phyloP scores from a whole-genome alignment of 2,797 vertebrate species.

The Sebastes diaconus region DNA sequence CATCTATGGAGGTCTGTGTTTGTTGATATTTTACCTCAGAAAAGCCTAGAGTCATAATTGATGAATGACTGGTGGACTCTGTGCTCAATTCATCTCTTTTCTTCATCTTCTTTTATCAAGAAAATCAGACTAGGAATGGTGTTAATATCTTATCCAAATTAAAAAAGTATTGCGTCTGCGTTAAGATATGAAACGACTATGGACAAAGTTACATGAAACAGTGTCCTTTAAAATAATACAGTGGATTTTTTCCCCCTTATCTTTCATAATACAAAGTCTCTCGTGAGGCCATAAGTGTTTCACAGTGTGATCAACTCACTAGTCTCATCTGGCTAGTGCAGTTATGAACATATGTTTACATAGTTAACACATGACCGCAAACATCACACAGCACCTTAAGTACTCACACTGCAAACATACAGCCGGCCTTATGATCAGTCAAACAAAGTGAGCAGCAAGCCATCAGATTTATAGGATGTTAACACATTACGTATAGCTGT shows the following conservation, averaged over 20 bases:
- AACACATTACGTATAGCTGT: background rate
- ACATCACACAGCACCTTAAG: background rate
- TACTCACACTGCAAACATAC: background rate
- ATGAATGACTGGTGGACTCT: background rate
- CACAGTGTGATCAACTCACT: background rate
- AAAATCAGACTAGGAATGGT: background rate
- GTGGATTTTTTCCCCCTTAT: background rate
- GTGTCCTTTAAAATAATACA: background rate
- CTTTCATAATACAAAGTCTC: background rate
- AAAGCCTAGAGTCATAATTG: background rate
- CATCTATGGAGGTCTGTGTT: constrained; percentile 8
- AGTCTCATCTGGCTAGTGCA: background rate
- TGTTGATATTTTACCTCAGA: background rate
- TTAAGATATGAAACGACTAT: background rate
- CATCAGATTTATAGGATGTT: background rate
- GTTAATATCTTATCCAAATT: background rate
- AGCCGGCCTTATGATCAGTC: background rate
- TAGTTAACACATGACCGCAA: background rate
- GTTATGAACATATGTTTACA: background rate
- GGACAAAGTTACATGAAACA: background rate
- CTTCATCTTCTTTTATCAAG: constrained; percentile 1
- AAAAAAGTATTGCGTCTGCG: background rate
- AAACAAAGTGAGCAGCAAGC: background rate
- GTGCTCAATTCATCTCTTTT: background rate
- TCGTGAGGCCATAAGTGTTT: background rate